phyloP scores from a whole-genome alignment of 2,888 invertebrate species.

The Ectemnius cavifrons region DNA sequence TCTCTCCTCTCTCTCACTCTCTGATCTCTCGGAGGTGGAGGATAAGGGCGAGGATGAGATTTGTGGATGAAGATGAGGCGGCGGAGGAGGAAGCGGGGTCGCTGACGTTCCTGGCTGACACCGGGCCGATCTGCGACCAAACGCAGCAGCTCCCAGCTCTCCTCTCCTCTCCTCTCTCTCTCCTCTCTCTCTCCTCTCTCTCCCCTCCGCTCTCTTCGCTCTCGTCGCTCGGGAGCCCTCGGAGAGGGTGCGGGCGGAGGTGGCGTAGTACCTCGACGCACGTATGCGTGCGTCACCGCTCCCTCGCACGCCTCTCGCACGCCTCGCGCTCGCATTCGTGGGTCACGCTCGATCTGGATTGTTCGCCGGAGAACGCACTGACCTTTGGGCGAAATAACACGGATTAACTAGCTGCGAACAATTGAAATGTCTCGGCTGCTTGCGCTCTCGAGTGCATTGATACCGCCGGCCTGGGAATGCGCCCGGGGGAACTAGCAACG shows the following conservation, averaged over 20 bases:
- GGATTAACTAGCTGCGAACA: no score
- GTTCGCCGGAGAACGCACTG: background rate
- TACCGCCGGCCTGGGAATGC: no score
- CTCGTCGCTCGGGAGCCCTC: no score
- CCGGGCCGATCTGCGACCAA: conserved; percentile 46
- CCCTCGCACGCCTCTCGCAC: no score
- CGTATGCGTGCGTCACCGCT: conserved; percentile 30
- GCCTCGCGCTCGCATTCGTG: conserved; percentile 29
- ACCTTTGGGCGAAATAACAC: background rate
- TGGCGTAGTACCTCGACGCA: conserved; percentile 12
- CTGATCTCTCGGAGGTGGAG: background rate
- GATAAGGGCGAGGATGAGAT: conserved; percentile 12
- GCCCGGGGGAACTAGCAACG: no score
- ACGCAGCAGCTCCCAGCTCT: conserved; percentile 30
- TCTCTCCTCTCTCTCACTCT: conserved; percentile 21
- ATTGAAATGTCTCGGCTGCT: no score
- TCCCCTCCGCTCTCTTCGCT: no score
- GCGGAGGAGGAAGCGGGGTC: conserved; percentile 45
- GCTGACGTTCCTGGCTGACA: conserved; percentile 56
- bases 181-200: no score
- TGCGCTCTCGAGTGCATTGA: no score
- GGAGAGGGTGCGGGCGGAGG: conserved; percentile 38
- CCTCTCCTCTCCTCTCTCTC: no score
- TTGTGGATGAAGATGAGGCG: conserved; percentile 25
- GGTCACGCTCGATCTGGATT: conserved; percentile 26